Conservation (phyloP, 2,113 vertebrate genomes). For the Paraplagusia blochii region DNA sequence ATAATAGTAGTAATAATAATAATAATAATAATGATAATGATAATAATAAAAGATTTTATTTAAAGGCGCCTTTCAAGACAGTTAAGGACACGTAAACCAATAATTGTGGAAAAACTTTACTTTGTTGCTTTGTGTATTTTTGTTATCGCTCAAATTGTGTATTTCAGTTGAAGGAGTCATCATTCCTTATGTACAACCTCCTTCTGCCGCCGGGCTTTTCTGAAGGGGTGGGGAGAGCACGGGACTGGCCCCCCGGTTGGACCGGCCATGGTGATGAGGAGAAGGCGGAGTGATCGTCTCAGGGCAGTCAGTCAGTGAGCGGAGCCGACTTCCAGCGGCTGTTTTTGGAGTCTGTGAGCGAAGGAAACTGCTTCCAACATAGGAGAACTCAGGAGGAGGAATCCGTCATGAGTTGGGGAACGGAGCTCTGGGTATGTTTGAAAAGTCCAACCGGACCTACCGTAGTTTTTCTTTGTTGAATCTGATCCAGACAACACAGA, state of each 20-base stretch:
- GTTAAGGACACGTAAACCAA: too few relatives aligned
- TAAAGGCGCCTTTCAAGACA: too few relatives aligned
- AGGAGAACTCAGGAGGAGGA: constrained; percentile 49
- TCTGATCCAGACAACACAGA: not conserved
- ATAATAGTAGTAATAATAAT: too few relatives aligned
- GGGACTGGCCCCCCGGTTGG: constrained; percentile 13
- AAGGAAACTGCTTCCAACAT: constrained; percentile 53
- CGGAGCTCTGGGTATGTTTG: constrained; percentile 70
- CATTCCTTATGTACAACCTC: too few relatives aligned
- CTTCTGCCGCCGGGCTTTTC: too few relatives aligned
- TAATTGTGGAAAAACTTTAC: too few relatives aligned
- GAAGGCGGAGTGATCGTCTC: constrained; percentile 24
- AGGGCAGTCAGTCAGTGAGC: constrained; percentile 39
- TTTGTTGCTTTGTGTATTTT: too few relatives aligned
- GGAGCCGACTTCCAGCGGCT: constrained; percentile 49
- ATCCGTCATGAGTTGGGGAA: constrained; percentile 73
- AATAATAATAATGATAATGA: too few relatives aligned
- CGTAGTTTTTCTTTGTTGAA: not conserved
- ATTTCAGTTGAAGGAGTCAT: too few relatives aligned
- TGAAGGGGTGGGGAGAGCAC: not conserved
- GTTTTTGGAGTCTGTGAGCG: constrained; percentile 37
- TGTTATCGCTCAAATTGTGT: too few relatives aligned
- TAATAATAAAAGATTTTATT: too few relatives aligned
- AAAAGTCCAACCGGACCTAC: not conserved
- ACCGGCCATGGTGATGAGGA: constrained; percentile 42